Percentiles rank a stretch among this genome's conserved stretches.
Evolutionary conservation across 2,113 vertebrate genomes (phyloP).

Genomic region (Planiliza haematocheilus): DNA sequence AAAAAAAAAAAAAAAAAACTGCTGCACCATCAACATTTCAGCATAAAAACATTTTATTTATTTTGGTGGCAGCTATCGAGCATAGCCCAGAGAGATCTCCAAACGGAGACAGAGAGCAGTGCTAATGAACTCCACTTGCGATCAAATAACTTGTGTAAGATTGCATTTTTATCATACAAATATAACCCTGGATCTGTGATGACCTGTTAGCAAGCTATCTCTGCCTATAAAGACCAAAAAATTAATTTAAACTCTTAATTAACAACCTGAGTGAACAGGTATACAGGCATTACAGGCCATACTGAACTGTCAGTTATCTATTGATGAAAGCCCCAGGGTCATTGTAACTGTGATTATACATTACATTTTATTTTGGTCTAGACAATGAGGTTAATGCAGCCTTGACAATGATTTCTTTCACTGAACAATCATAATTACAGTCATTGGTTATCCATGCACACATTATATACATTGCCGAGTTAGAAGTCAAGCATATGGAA

Average conservation of each 20-base stretch:
- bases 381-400: conserved; percentile 55
- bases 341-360: conserved; percentile 17
- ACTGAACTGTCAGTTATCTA: conserved; percentile 17
- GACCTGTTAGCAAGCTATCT: conserved; percentile 16
- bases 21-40: conserved; percentile 11
- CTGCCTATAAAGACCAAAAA: conserved; percentile 23
- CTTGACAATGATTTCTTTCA: conserved; percentile 67
- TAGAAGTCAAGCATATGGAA: conserved; percentile 61
- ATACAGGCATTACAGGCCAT: background rate
- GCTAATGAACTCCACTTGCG: background rate
- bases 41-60: background rate
- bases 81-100: background rate
- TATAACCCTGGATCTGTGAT: background rate
- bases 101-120: background rate
- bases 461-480: conserved; percentile 41
- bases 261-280: conserved; percentile 12
- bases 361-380: conserved; percentile 10
- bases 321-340: conserved; percentile 32
- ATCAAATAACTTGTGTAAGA: background rate
- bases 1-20: background rate
- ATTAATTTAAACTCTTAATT: conserved; percentile 13
- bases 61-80: background rate
- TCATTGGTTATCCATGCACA: conserved; percentile 69
- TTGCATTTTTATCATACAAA: conserved; percentile 1
- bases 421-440: conserved; percentile 36